Conservation (phyloP, 2,113 vertebrate species). For the Thamnaconus septentrionalis region DNA sequence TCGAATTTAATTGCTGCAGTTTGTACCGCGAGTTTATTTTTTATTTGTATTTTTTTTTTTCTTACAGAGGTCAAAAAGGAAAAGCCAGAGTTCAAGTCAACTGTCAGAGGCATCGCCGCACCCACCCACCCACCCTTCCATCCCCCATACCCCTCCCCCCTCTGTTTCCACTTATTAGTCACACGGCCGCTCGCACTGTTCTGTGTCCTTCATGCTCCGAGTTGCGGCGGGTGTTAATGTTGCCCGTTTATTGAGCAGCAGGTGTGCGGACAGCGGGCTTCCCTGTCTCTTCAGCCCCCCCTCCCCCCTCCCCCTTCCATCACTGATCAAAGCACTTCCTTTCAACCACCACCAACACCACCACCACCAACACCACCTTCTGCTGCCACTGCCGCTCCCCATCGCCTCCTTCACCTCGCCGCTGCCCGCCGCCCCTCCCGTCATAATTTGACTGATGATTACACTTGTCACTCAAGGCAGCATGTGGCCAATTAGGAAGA, state of each 20-base stretch:
- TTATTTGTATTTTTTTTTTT: too few relatives aligned
- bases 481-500: constrained; percentile 79
- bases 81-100: constrained; percentile 20
- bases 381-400: constrained; percentile 35
- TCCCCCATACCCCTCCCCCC: neutral
- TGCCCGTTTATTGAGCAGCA: constrained; percentile 63
- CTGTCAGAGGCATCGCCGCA: neutral
- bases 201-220: neutral
- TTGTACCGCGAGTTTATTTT: constrained; percentile 1
- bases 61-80: neutral
- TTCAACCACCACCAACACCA: constrained; percentile 35
- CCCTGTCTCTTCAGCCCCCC: constrained; percentile 61
- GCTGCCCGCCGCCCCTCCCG: constrained; percentile 42
- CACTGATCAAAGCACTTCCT: constrained; percentile 71
- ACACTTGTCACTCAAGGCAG: constrained; percentile 81
- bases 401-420: constrained; percentile 24
- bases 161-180: neutral
- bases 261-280: constrained; percentile 74
- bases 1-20: constrained; percentile 25
- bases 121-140: too few relatives aligned
- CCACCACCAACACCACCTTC: constrained; percentile 43
- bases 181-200: constrained; percentile 10
- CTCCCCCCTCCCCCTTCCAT: constrained; percentile 58
- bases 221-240: constrained; percentile 43
- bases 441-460: constrained; percentile 84